These are phyloP conservation scores for Lamprologus lemairii DNA, from an alignment of 2,113 vertebrate genomes.

Conservation along the genomic window DNA sequence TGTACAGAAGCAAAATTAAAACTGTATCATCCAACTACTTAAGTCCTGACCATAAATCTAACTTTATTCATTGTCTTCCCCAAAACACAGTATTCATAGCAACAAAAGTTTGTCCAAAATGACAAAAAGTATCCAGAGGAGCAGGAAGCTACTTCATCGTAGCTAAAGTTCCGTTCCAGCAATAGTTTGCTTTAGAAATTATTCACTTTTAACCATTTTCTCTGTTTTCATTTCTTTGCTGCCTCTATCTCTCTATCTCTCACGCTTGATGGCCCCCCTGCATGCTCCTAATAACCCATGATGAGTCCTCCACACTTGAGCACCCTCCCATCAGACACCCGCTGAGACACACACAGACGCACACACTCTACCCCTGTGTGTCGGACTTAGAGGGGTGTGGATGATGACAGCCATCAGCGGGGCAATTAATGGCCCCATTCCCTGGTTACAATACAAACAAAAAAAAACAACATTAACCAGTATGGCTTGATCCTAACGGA, in stretches of 20 bases:
- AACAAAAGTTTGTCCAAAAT: background rate
- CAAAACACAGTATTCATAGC: background rate
- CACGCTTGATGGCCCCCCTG: slow-evolving; percentile 56
- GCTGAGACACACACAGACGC: slow-evolving; percentile 39
- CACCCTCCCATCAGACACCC: slow-evolving; percentile 72
- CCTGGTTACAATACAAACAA: slow-evolving; percentile 18
- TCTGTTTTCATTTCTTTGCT: slow-evolving; percentile 2
- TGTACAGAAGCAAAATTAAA: background rate
- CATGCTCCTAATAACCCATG: slow-evolving; percentile 72
- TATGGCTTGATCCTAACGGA: slow-evolving; percentile 6
- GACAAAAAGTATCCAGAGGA: background rate
- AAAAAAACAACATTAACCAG: slow-evolving; percentile 28
- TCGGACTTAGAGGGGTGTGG: slow-evolving; percentile 17
- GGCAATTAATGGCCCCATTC: slow-evolving; percentile 45
- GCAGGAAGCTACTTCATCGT: background rate
- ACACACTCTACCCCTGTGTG: slow-evolving; percentile 1
- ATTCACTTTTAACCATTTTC: slow-evolving; percentile 9
- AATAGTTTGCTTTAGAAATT: slow-evolving; percentile 6
- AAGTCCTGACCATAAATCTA: background rate
- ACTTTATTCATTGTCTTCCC: background rate
- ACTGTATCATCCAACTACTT: background rate
- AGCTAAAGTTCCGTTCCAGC: background rate
- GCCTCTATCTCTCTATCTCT: slow-evolving; percentile 16
- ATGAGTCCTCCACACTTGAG: slow-evolving; percentile 75
- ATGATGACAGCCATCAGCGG: slow-evolving; percentile 53